Percentiles rank a stretch among this genome's conserved stretches.
These are phyloP conservation scores for Drosophila austrosaltans DNA, from an alignment of 2,888 invertebrate species.

Conservation along the genomic window DNA sequence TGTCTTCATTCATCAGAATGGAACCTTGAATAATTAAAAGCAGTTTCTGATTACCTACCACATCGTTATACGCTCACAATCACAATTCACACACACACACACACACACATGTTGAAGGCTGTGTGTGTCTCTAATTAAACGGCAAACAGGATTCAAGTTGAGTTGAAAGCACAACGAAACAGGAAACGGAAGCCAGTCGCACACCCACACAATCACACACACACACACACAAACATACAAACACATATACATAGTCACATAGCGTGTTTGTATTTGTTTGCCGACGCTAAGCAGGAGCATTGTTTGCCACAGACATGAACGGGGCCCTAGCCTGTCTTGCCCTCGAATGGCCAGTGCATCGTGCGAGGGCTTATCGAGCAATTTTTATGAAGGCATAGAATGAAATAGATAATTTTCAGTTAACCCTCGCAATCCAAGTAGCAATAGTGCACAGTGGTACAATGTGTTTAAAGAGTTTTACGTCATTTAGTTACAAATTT, in stretches of 20 bases:
- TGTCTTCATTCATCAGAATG: slow-evolving; percentile 82
- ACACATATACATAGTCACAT: slow-evolving; percentile 14
- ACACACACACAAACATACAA: slow-evolving; percentile 26
- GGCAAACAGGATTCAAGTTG: slow-evolving; percentile 78
- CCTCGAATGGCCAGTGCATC: slow-evolving; percentile 33
- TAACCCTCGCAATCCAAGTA: not conserved
- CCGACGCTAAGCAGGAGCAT: slow-evolving; percentile 67
- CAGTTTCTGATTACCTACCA: slow-evolving; percentile 83
- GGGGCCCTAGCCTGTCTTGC: not conserved
- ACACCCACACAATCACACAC: slow-evolving; percentile 36
- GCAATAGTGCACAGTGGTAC: slow-evolving; percentile 6
- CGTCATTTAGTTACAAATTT: too few species aligned
- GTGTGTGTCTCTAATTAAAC: slow-evolving; percentile 78
- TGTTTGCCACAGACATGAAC: slow-evolving; percentile 53
- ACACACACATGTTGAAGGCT: slow-evolving; percentile 32
- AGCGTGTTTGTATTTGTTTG: slow-evolving; percentile 67
- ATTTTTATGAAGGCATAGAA: not conserved
- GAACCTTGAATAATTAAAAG: slow-evolving; percentile 83
- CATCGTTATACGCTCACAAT: slow-evolving; percentile 77
- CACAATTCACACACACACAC: slow-evolving; percentile 49
- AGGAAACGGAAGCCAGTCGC: slow-evolving; percentile 79
- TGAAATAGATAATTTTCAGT: not conserved
- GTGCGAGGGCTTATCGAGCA: not conserved
- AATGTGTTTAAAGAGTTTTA: too few species aligned
- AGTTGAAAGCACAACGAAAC: slow-evolving; percentile 79